These are phyloP conservation scores for Coelopa frigida DNA, from an alignment of 1,140 invertebrate genomes.

Conservation along the genomic window DNA sequence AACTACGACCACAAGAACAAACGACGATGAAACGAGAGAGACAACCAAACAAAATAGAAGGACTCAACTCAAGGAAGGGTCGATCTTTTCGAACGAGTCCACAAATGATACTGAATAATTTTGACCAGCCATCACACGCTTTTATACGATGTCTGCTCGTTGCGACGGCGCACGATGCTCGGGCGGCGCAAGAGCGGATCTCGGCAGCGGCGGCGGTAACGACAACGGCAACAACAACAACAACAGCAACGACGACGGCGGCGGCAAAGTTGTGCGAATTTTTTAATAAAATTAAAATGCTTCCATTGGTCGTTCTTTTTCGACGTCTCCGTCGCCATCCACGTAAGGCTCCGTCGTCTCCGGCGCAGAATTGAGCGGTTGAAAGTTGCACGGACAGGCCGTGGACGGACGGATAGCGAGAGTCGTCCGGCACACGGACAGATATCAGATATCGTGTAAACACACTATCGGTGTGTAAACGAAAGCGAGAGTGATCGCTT, in stretches of 20 bases:
- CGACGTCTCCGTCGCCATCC: too few species aligned
- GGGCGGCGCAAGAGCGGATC: not conserved
- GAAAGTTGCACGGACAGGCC: too few species aligned
- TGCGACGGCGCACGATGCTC: not conserved
- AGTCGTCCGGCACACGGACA: too few species aligned
- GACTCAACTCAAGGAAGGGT: not conserved
- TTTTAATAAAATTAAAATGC: too few species aligned
- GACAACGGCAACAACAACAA: too few species aligned
- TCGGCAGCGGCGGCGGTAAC: not conserved
- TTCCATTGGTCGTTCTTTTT: too few species aligned
- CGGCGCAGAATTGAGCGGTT: too few species aligned
- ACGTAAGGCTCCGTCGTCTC: too few species aligned
- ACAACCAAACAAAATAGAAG: constrained; percentile 1
- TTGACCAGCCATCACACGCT: constrained; percentile 35
- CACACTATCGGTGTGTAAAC: too few species aligned
- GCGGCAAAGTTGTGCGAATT: not conserved
- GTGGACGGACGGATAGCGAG: too few species aligned
- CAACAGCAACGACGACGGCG: not conserved
- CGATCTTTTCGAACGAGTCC: constrained; percentile 29
- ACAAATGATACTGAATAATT: constrained; percentile 45
- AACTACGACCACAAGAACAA: not conserved
- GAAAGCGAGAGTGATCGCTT: too few species aligned
- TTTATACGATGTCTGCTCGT: constrained; percentile 27
- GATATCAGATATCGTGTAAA: too few species aligned
- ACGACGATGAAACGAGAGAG: not conserved